phyloP scores from a whole-genome alignment of 1,140 invertebrate genomes.

The Phortica variegata region DNA sequence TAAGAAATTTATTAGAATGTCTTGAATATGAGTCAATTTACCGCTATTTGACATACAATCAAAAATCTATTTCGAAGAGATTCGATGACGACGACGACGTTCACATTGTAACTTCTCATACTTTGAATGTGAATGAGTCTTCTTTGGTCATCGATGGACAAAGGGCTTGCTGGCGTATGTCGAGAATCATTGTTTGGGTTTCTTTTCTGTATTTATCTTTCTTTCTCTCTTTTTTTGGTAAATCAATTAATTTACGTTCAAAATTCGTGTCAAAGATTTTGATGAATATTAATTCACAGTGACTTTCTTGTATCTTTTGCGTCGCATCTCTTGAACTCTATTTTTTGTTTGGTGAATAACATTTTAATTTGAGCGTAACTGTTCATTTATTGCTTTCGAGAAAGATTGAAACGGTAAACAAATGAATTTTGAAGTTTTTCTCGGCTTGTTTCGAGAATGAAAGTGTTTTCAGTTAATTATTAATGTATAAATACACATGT shows the following conservation, averaged over 20 bases:
- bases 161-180: no score
- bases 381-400: conserved; percentile 41
- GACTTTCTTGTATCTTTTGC: conserved; percentile 21
- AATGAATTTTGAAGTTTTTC: conserved; percentile 11
- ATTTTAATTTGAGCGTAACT: conserved; percentile 36
- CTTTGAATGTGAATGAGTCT: conserved; percentile 42
- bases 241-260: conserved; percentile 41
- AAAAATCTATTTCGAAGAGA: conserved; percentile 42
- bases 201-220: no score
- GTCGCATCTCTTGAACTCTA: conserved; percentile 1
- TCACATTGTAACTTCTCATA: no score
- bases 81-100: conserved; percentile 19
- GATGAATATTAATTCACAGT: conserved; percentile 35
- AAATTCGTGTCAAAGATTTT: conserved; percentile 38
- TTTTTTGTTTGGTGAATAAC: neutral
- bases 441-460: conserved; percentile 39
- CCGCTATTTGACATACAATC: conserved; percentile 48
- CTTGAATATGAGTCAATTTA: no score
- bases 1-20: no score
- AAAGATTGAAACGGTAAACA: conserved; percentile 48
- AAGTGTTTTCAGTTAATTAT: conserved; percentile 31
- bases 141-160: no score
- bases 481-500: no score
- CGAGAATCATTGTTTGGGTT: no score
- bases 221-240: conserved; percentile 21